Percentiles rank a stretch among this genome's conserved stretches.
phyloP scores from a whole-genome alignment of 2,888 invertebrate genomes.

The Sepiola atlantica region DNA sequence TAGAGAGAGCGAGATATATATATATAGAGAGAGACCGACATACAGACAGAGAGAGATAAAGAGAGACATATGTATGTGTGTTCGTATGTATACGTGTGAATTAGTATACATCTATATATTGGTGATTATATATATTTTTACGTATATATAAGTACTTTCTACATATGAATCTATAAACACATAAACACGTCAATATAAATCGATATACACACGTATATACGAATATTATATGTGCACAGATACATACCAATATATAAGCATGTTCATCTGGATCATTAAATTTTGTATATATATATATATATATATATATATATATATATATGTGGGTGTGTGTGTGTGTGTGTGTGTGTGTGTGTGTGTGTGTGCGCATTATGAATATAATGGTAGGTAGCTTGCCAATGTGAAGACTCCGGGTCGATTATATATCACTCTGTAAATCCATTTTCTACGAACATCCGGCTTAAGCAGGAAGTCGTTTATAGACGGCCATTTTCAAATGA shows the following conservation, averaged over 20 bases:
- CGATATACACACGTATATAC: too few relatives aligned
- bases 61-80: not conserved
- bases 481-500: constrained; percentile 1
- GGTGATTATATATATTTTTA: too few relatives aligned
- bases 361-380: not conserved
- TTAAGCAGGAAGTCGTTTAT: constrained; percentile 7
- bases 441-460: constrained; percentile 21
- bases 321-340: not conserved
- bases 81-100: not conserved
- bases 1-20: too few relatives aligned
- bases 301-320: not conserved
- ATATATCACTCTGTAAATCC: not conserved
- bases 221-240: too few relatives aligned
- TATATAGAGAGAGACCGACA: too few relatives aligned
- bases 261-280: too few relatives aligned
- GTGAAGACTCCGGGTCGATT: not conserved
- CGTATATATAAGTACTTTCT: too few relatives aligned
- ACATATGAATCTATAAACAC: too few relatives aligned
- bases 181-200: too few relatives aligned
- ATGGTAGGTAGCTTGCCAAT: not conserved
- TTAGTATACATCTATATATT: not conserved
- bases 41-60: too few relatives aligned
- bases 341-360: not conserved
- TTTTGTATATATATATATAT: not conserved
- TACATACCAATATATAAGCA: too few relatives aligned